A percentile compares a stretch with the other conserved stretches of the same genome.
Conservation (phyloP, 1,140 invertebrate species). For the Sycobia sp. region DNA sequence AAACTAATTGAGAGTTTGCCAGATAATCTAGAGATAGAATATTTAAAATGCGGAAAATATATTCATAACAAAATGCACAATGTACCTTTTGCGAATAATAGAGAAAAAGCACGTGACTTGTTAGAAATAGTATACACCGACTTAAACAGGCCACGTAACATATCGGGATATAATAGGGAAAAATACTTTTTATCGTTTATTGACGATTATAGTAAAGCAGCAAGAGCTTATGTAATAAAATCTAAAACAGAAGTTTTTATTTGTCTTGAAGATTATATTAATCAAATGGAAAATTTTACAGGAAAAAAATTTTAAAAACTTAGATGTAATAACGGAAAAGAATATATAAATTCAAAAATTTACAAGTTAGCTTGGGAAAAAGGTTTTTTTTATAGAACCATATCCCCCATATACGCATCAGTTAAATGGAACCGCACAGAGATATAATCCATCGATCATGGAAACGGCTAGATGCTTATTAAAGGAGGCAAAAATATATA, state of each 20-base stretch:
- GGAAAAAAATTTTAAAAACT: not conserved
- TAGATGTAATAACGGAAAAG: conserved; percentile 25
- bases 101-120: not conserved
- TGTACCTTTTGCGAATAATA: not conserved
- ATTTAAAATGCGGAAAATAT: too few species aligned
- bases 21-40: too few species aligned
- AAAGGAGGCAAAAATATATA: conserved; percentile 38
- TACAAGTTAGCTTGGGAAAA: conserved; percentile 28
- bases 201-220: conserved; percentile 5
- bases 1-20: not conserved
- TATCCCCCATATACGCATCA: too few species aligned
- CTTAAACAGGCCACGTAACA: not conserved
- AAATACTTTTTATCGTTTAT: conserved; percentile 9
- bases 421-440: conserved; percentile 32
- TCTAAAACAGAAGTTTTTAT: not conserved
- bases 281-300: not conserved
- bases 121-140: too few species aligned
- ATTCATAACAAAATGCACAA: too few species aligned
- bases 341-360: conserved; percentile 32
- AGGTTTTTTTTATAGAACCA: conserved; percentile 26
- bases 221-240: not conserved
- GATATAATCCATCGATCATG: conserved; percentile 37
- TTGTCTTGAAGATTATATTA: conserved; percentile 2
- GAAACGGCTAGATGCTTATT: conserved; percentile 39
- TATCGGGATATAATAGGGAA: not conserved